phyloP scores from a whole-genome alignment of 2,888 invertebrate genomes.

The Loripinus fragilis region DNA sequence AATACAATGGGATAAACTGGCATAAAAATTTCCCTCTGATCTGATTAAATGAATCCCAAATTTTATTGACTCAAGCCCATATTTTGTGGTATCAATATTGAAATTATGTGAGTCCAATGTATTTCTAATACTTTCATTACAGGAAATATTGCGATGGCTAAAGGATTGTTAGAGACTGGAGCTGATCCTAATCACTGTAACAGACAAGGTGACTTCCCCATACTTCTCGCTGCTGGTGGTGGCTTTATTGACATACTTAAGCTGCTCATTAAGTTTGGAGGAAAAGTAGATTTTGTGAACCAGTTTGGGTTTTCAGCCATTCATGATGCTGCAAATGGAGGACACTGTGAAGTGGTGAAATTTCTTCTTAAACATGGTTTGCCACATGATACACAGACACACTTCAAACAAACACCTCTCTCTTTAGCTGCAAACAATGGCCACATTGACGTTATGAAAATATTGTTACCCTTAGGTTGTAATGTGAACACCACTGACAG shows the following conservation, averaged over 20 bases:
- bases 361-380: slow-evolving; percentile 61
- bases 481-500: slow-evolving; percentile 72
- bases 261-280: slow-evolving; percentile 61
- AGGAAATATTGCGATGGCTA: slow-evolving; percentile 61
- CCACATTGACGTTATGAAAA: slow-evolving; percentile 50
- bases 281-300: slow-evolving; percentile 60
- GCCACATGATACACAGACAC: slow-evolving; percentile 60
- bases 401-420: slow-evolving; percentile 70
- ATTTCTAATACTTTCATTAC: too few relatives aligned
- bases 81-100: too few relatives aligned
- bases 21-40: too few relatives aligned
- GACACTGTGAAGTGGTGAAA: slow-evolving; percentile 57
- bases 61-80: too few relatives aligned
- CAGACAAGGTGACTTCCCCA: slow-evolving; percentile 52
- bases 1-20: too few relatives aligned
- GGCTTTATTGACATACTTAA: slow-evolving; percentile 52
- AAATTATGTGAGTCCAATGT: too few relatives aligned
- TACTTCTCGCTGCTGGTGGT: slow-evolving; percentile 64
- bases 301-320: slow-evolving; percentile 67
- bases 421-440: slow-evolving; percentile 73
- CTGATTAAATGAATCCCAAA: too few relatives aligned
- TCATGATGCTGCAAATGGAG: slow-evolving; percentile 75
- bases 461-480: slow-evolving; percentile 59
- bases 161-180: slow-evolving; percentile 53
- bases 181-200: slow-evolving; percentile 49